A percentile compares a stretch with the other conserved stretches of the same genome.
Evolutionary conservation across 2,113 vertebrate species (phyloP).

Genomic region (Istiophorus platypterus): DNA sequence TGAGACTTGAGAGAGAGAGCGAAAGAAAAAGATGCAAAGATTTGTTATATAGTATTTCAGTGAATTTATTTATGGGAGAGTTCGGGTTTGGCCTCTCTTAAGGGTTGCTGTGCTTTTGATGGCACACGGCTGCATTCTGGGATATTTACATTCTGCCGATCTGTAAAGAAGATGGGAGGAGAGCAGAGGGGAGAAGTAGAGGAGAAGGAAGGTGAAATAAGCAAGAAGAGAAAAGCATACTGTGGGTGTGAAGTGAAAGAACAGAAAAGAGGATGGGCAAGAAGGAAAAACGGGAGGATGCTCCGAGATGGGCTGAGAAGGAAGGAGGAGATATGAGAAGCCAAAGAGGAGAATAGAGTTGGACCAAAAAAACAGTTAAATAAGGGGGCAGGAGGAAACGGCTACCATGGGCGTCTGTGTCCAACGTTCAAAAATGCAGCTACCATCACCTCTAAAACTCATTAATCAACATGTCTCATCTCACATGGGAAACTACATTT

Average conservation of each 20-base stretch:
- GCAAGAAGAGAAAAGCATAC: constrained; percentile 4
- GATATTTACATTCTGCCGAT: constrained; percentile 49
- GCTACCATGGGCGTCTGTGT: neutral
- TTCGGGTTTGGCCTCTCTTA: constrained; percentile 33
- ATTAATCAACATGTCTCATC: neutral
- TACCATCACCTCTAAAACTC: neutral
- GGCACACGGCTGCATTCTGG: constrained; percentile 4
- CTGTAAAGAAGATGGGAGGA: constrained; percentile 29
- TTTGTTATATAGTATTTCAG: constrained; percentile 41
- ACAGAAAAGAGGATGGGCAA: neutral
- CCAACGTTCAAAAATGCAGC: too few relatives aligned
- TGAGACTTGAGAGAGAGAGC: constrained; percentile 2
- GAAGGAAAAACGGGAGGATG: neutral
- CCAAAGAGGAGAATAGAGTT: neutral
- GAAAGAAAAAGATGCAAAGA: neutral
- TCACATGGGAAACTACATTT: neutral
- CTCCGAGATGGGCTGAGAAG: neutral
- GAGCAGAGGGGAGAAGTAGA: neutral
- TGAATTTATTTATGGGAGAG: constrained; percentile 56
- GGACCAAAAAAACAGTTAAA: neutral
- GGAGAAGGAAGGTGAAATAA: constrained; percentile 18
- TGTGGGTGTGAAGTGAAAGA: neutral
- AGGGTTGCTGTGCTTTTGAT: constrained; percentile 36
- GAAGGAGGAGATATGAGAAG: neutral
- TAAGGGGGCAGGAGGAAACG: neutral